A percentile compares a stretch with the other conserved stretches of the same genome.
Evolutionary conservation across 2,888 invertebrate genomes (phyloP).

Genomic region (Endomychus coccineus): DNA sequence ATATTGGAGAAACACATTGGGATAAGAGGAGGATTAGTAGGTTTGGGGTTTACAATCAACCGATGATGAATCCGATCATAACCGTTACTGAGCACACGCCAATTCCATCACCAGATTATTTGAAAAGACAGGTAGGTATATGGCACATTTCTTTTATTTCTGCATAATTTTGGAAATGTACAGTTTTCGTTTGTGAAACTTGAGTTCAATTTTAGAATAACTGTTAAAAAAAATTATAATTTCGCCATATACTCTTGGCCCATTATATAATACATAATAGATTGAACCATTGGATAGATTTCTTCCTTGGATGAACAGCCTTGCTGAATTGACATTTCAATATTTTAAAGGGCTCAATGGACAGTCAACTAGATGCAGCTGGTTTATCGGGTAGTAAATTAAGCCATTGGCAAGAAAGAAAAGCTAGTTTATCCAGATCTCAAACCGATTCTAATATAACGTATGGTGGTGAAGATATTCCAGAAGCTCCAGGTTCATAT

Average conservation of each 20-base stretch:
- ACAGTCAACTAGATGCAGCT: constrained; percentile 73
- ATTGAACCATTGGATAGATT: too few relatives aligned
- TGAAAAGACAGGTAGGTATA: constrained; percentile 62
- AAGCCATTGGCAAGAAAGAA: constrained; percentile 57
- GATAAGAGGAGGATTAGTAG: constrained; percentile 53
- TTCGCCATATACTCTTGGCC: too few relatives aligned
- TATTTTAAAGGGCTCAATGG: constrained; percentile 63
- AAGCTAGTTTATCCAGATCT: constrained; percentile 55
- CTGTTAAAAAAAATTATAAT: too few relatives aligned
- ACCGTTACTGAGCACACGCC: constrained; percentile 96
- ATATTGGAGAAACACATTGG: constrained; percentile 62
- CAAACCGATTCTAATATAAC: constrained; percentile 90
- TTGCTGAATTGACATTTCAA: constrained; percentile 6
- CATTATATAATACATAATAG: too few relatives aligned
- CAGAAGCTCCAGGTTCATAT: constrained; percentile 81
- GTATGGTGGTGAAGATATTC: constrained; percentile 76
- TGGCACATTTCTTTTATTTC: too few relatives aligned
- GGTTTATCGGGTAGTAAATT: constrained; percentile 53
- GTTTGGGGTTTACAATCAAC: constrained; percentile 49
- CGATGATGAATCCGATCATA: constrained; percentile 87
- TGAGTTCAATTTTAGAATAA: too few relatives aligned
- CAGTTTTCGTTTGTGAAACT: too few relatives aligned
- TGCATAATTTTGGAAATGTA: too few relatives aligned
- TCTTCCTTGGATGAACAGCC: too few relatives aligned
- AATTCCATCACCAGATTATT: constrained; percentile 80